Evolutionary conservation across 2,113 vertebrate genomes (phyloP).

Genomic region (Phylloscopus trochilus): DNA sequence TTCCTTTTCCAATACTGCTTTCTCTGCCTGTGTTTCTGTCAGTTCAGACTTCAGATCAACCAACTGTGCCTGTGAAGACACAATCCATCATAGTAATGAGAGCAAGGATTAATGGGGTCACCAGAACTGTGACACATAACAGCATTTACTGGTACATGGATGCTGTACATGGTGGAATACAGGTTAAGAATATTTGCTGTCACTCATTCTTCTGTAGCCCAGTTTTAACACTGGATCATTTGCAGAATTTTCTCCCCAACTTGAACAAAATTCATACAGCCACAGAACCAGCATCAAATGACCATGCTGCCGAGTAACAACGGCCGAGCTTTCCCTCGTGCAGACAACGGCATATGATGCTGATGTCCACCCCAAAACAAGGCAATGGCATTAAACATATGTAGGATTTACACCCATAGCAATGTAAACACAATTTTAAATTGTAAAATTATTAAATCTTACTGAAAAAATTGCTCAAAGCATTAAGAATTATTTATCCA

Average conservation of each 20-base stretch:
- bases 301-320: background rate
- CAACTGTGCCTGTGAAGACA: constrained; percentile 87
- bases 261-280: background rate
- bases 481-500: background rate
- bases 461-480: background rate
- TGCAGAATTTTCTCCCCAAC: background rate
- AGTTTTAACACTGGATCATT: background rate
- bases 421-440: background rate
- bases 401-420: background rate
- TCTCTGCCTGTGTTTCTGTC: constrained; percentile 90
- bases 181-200: background rate
- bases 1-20: constrained; percentile 86
- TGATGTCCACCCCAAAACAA: background rate
- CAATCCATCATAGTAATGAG: background rate
- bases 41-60: constrained; percentile 94
- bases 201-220: background rate
- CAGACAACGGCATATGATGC: background rate
- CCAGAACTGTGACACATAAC: background rate
- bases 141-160: background rate
- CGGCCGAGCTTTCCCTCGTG: background rate
- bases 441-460: background rate
- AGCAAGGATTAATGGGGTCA: background rate
- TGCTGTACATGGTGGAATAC: background rate
- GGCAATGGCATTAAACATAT: background rate
- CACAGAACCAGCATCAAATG: background rate